Conservation (phyloP, 2,888 invertebrate species). For the Drosophila conformis region DNA sequence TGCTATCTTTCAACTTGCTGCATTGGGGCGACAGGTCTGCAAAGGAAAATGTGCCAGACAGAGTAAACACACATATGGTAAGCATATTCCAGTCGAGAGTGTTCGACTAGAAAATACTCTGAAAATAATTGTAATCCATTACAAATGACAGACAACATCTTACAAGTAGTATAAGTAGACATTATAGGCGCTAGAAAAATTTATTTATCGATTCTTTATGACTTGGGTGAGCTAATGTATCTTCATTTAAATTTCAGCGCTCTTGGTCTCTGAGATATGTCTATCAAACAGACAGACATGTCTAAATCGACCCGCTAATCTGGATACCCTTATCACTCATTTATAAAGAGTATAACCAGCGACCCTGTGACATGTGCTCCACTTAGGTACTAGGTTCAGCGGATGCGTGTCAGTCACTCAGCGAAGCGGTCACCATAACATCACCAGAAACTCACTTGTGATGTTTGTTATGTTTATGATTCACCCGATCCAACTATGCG, state of each 20-base stretch:
- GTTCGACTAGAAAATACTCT: background rate
- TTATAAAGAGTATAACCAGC: background rate
- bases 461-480: constrained; percentile 49
- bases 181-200: background rate
- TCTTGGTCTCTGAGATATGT: background rate
- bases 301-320: background rate
- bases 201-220: background rate
- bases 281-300: background rate
- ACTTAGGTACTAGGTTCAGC: constrained; percentile 25
- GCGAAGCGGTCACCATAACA: constrained; percentile 50
- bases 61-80: constrained; percentile 13
- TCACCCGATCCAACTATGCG: constrained; percentile 55
- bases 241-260: too few species aligned
- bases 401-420: constrained; percentile 69
- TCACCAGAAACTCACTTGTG: constrained; percentile 18
- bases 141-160: background rate
- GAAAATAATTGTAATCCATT: background rate
- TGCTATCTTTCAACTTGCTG: constrained; percentile 38
- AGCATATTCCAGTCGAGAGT: background rate
- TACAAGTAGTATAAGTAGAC: background rate
- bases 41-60: constrained; percentile 8
- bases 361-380: constrained; percentile 28
- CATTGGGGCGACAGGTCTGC: constrained; percentile 35
- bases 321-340: background rate
- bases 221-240: background rate